Base-by-base conservation (phyloP, 2,113 vertebrate species). In the Nyctibius bracteatus region DNA sequence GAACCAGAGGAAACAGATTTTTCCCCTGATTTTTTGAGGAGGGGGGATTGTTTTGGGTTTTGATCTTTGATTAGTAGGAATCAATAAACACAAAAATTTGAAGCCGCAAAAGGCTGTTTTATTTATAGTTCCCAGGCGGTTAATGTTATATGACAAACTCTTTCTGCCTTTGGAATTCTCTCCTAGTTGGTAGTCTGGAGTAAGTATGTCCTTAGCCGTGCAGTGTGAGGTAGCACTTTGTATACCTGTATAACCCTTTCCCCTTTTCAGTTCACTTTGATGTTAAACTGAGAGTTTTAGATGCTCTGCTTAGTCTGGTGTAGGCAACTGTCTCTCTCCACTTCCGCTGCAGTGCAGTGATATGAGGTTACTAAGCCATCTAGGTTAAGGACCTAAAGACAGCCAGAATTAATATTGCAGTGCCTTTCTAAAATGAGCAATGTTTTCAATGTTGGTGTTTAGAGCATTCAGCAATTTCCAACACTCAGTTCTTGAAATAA, bases 21-120 rank as follows among this genome's bases (percentile, higher is more conserved):
- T 81, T 8, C 14, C 4, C 4, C 19, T 28, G 14, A 8, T 13
- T 88, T 61, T 81, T 79, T 81, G 24, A 39, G 14, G 35, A 33
- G 6, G 0, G 7, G 2, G 0, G 6, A 9, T 67, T 52, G 4
- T 4, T 41, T 61, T 1, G 0, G 14, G 3, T 30, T 89, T 85
- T 71, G 30, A 66, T 62, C 35, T 59, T 84, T 63, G 18, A 46
- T 54, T 46, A 44, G 18, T 35, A 62, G 54, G 23, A 84, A 71
- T 46, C 23, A 70, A 55, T 22, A 78, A 81, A 65, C 20, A 59
- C 27, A 58, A 49, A 57, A 79, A 39, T 88, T 51, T 66, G 43
- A 83, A 80, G 37, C 6, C 21, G n/a, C 37, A 86, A 58, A 46
- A 80, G 14, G 10, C 15, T 90, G 28, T 10, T 61, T 52, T 30